These are phyloP conservation scores for Lepus timidus DNA, from an alignment of 2,113 vertebrate genomes.

Conservation along the genomic window DNA sequence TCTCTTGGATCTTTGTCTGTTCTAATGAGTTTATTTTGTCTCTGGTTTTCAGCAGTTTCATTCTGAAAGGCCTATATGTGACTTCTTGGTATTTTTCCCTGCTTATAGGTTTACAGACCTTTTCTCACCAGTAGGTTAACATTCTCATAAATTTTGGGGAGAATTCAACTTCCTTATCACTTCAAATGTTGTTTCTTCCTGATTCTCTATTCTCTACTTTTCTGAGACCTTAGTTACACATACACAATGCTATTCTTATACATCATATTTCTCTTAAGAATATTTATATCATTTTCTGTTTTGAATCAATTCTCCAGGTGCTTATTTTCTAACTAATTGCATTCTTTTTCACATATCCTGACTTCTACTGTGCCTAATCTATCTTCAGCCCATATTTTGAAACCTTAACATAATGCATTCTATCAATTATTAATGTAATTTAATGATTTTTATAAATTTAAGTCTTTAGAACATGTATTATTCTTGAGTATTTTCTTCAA, in stretches of 20 bases:
- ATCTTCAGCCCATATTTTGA: not conserved
- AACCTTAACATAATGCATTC: not conserved
- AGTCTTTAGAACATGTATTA: not conserved
- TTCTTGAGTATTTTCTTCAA: not conserved
- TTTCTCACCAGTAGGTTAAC: not conserved
- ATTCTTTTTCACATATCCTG: not conserved
- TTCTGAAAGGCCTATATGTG: not conserved
- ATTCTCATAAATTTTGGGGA: not conserved
- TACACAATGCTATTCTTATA: not conserved
- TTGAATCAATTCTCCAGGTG: not conserved
- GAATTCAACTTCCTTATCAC: not conserved
- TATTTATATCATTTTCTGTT: not conserved
- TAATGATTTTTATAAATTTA: not conserved
- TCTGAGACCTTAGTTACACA: not conserved
- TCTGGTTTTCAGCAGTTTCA: not conserved
- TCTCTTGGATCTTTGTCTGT: not conserved
- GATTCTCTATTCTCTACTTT: not conserved
- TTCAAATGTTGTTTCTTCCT: not conserved
- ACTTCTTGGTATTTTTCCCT: not conserved
- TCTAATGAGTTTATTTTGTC: not conserved
- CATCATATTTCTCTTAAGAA: not conserved
- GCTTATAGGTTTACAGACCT: not conserved
- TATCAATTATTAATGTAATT: not conserved
- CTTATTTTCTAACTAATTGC: not conserved
- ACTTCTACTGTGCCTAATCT: not conserved